phyloP scores from a whole-genome alignment of 2,113 vertebrate genomes.

The Rhabdornis inornatus region DNA sequence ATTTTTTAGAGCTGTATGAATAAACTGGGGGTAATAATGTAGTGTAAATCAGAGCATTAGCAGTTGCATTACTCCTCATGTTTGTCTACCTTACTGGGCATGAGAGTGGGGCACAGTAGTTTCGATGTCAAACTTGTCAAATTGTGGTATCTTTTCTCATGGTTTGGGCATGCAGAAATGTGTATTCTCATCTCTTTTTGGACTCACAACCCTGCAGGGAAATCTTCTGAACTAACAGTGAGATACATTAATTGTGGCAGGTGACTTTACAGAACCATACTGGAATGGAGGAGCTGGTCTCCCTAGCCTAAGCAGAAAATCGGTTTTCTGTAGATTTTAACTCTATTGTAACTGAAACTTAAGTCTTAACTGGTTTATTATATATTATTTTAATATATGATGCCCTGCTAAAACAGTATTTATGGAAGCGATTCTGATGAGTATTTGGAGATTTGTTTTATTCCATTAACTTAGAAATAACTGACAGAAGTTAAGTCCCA shows the following conservation, averaged over 20 bases:
- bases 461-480: background rate
- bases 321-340: background rate
- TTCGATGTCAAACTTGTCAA: background rate
- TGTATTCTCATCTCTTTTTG: background rate
- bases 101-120: rapidly evolving
- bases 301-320: background rate
- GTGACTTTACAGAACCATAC: background rate
- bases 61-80: background rate
- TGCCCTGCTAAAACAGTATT: background rate
- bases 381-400: background rate
- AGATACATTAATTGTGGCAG: background rate
- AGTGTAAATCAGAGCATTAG: background rate
- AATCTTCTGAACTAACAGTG: background rate
- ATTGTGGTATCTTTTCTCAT: background rate
- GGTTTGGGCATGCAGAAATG: background rate
- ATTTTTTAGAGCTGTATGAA: background rate
- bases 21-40: background rate
- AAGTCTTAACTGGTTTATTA: background rate
- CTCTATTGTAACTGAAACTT: background rate
- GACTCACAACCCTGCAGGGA: background rate
- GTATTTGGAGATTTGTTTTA: background rate
- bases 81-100: background rate
- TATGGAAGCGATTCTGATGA: background rate
- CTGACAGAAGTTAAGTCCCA: background rate
- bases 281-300: background rate